These are phyloP conservation scores for Calycopis cecrops DNA, from an alignment of 1,140 invertebrate species.

Conservation along the genomic window DNA sequence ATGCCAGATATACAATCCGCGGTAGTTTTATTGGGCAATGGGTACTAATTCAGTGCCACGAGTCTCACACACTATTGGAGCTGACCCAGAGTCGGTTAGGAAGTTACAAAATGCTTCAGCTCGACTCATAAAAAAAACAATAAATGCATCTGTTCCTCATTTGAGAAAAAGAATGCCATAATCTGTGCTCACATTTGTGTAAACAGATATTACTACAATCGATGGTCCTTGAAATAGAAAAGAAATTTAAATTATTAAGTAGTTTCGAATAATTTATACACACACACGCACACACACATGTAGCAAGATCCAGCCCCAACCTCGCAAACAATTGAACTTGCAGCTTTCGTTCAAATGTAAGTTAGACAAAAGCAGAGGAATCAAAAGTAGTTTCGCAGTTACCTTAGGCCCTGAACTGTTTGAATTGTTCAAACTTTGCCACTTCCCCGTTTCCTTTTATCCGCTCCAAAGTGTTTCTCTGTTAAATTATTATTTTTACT, in stretches of 20 bases:
- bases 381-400: slow-evolving; percentile 61
- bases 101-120: too few relatives aligned
- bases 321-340: slow-evolving; percentile 52
- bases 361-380: slow-evolving; percentile 69
- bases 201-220: too few relatives aligned
- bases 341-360: slow-evolving; percentile 53
- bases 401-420: slow-evolving; percentile 56
- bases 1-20: too few relatives aligned
- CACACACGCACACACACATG: slow-evolving; percentile 26
- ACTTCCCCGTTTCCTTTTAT: slow-evolving; percentile 67
- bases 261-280: slow-evolving; percentile 31
- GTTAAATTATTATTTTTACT: slow-evolving; percentile 68
- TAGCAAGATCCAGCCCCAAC: slow-evolving; percentile 23
- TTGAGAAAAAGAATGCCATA: too few relatives aligned
- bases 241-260: slow-evolving; percentile 17
- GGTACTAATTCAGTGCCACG: too few relatives aligned
- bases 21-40: too few relatives aligned
- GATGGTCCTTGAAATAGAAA: too few relatives aligned
- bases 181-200: too few relatives aligned
- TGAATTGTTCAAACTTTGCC: slow-evolving; percentile 65
- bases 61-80: too few relatives aligned
- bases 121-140: too few relatives aligned
- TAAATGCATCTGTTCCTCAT: too few relatives aligned
- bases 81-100: too few relatives aligned
- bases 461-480: slow-evolving; percentile 51